Conservation (phyloP, 2,888 invertebrate genomes). For the Aporophyla lueneburgensis region DNA sequence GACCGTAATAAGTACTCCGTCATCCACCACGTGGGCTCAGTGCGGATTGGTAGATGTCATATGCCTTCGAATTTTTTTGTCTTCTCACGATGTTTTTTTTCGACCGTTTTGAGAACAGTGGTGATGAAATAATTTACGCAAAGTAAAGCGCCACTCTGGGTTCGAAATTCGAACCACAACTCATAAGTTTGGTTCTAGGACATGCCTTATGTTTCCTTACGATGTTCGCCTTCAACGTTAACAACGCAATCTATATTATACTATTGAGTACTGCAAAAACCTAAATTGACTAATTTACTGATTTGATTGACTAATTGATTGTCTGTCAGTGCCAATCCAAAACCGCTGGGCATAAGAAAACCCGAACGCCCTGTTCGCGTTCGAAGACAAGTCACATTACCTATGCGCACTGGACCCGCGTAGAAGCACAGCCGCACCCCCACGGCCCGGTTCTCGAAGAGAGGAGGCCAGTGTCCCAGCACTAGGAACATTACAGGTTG, state of each 20-base stretch:
- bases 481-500: no score
- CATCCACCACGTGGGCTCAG: no score
- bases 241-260: no score
- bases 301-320: neutral
- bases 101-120: neutral
- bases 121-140: neutral
- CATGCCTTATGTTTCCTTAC: no score
- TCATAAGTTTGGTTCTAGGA: neutral
- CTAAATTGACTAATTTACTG: neutral
- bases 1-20: no score
- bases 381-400: no score
- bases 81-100: neutral
- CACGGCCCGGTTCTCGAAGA: no score
- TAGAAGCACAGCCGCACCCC: no score
- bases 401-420: no score
- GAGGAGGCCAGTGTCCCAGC: no score
- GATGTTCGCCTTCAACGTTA: no score
- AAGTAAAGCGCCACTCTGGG: neutral
- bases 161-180: neutral
- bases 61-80: neutral
- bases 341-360: neutral
- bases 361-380: neutral
- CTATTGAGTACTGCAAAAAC: neutral
- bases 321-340: neutral
- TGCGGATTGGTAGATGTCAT: no score